A percentile compares a stretch with the other conserved stretches of the same genome.
These are phyloP conservation scores for Anarhynchus alexandrinus DNA, from an alignment of 2,113 vertebrate genomes.

Conservation along the genomic window DNA sequence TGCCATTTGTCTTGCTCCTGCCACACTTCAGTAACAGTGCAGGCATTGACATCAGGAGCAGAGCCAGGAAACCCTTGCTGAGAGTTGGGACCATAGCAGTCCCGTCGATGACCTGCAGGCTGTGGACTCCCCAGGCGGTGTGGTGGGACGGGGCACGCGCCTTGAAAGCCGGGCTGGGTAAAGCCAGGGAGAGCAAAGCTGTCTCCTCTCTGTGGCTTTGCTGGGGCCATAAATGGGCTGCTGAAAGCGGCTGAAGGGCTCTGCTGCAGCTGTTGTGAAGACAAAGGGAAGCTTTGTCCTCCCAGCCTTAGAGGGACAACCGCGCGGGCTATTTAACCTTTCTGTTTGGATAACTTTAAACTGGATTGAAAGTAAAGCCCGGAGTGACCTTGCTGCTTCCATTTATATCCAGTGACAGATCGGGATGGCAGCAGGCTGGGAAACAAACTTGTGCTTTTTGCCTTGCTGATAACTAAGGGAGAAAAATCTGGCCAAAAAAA, in stretches of 20 bases:
- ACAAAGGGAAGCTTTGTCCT: constrained; percentile 25
- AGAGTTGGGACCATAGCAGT: neutral
- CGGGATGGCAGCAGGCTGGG: neutral
- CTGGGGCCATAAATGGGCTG: neutral
- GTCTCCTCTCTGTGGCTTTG: neutral
- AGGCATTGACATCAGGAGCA: neutral
- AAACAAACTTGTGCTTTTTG: neutral
- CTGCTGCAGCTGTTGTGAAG: constrained; percentile 1
- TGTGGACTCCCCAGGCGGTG: fast-evolving
- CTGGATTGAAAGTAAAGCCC: constrained; percentile 2
- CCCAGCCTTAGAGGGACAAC: neutral
- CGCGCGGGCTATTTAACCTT: neutral
- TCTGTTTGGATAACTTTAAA: constrained; percentile 15
- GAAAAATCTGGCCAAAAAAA: neutral
- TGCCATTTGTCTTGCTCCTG: neutral
- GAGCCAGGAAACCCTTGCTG: neutral
- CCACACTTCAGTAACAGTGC: neutral
- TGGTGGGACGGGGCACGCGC: neutral
- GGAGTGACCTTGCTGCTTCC: constrained; percentile 22
- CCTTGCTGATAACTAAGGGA: neutral
- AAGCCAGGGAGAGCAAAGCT: neutral
- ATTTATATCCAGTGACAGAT: constrained; percentile 34
- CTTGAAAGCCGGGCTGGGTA: neutral
- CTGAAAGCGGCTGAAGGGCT: neutral
- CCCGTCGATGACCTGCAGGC: neutral